Percentiles rank a stretch among this genome's conserved stretches.
These are phyloP conservation scores for Drosophila paracracens DNA, from an alignment of 2,888 invertebrate genomes.

Conservation along the genomic window DNA sequence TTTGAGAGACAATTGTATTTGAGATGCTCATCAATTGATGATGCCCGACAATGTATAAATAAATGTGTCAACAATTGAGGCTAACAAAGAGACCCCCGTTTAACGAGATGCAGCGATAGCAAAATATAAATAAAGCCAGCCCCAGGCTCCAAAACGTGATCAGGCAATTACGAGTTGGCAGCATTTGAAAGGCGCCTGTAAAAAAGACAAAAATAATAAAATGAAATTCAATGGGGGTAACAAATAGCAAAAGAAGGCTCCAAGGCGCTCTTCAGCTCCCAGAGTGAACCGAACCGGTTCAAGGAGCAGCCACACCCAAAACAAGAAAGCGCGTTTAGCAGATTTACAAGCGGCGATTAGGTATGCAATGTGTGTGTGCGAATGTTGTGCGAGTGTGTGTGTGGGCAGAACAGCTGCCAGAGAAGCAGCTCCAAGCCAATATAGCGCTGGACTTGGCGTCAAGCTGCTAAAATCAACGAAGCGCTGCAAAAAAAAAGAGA, in stretches of 20 bases:
- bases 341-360: conserved; percentile 69
- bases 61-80: conserved; percentile 68
- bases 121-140: conserved; percentile 35
- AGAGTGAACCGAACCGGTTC: conserved; percentile 58
- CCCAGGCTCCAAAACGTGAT: conserved; percentile 63
- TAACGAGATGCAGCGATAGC: conserved; percentile 30
- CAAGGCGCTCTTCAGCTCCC: conserved; percentile 22
- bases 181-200: conserved; percentile 18
- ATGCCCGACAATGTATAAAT: conserved; percentile 45
- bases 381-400: conserved; percentile 44
- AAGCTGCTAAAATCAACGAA: conserved; percentile 76
- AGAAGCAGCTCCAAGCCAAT: conserved; percentile 69
- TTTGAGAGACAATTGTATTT: conserved; percentile 40
- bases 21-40: conserved; percentile 65
- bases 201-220: background rate
- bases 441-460: conserved; percentile 70
- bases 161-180: conserved; percentile 58
- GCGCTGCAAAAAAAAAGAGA: conserved; percentile 79
- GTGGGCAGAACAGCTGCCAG: conserved; percentile 73
- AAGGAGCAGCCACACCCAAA: conserved; percentile 69
- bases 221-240: conserved; percentile 1
- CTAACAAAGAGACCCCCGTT: conserved; percentile 14
- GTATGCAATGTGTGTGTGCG: conserved; percentile 29
- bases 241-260: conserved; percentile 27
- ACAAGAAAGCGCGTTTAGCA: conserved; percentile 68